Evolutionary conservation across 2,797 vertebrate genomes (phyloP).

Genomic region (Aplochiton taeniatus): DNA sequence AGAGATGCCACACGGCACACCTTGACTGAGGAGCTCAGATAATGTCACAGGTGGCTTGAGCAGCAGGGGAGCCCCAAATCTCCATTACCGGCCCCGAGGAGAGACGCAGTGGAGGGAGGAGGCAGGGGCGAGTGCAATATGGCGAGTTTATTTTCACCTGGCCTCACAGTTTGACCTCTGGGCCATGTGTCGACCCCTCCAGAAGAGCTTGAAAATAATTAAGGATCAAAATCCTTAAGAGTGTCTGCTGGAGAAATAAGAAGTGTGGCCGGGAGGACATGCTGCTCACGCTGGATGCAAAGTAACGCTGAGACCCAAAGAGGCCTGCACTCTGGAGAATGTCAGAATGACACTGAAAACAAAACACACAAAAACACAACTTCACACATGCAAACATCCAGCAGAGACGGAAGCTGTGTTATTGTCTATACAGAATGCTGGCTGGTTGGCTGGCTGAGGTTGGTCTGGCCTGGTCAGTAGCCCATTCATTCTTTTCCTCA

Average conservation of each 20-base stretch:
- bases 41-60: constrained; percentile 80
- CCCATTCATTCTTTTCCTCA: constrained; percentile 23
- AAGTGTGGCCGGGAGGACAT: constrained; percentile 32
- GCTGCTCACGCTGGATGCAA: constrained; percentile 5
- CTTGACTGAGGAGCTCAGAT: constrained; percentile 64
- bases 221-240: constrained; percentile 67
- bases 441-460: neutral
- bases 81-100: constrained; percentile 72
- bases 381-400: neutral
- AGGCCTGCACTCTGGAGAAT: constrained; percentile 4
- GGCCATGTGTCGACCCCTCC: constrained; percentile 71
- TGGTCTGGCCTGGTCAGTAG: constrained; percentile 9
- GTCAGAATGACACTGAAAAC: neutral
- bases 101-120: constrained; percentile 65
- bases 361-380: neutral
- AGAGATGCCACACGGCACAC: constrained; percentile 46
- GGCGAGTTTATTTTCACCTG: constrained; percentile 82
- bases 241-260: constrained; percentile 38
- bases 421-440: neutral
- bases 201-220: constrained; percentile 82
- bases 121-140: constrained; percentile 75
- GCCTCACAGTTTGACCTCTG: constrained; percentile 84
- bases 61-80: constrained; percentile 72
- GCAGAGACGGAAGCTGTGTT: neutral
- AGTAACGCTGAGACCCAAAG: neutral